Conservation (phyloP, 2,888 invertebrate genomes). For the Synergus laeviventris region DNA sequence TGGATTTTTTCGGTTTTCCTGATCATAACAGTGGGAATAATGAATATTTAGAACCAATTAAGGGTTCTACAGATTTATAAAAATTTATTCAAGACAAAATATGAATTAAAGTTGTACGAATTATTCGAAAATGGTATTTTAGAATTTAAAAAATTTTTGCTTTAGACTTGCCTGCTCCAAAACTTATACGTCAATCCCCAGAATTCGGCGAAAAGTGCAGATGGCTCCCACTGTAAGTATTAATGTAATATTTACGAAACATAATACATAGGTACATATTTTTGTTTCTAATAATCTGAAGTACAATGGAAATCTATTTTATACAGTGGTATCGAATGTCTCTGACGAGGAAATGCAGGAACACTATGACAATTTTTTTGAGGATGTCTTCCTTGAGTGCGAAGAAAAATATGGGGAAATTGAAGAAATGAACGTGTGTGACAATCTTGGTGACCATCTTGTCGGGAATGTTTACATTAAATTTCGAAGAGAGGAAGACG, state of each 20-base stretch:
- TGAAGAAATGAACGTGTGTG: constrained; percentile 99
- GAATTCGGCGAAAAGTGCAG: constrained; percentile 97
- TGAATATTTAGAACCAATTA: neutral
- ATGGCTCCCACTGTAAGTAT: constrained; percentile 93
- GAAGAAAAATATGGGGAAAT: constrained; percentile 99
- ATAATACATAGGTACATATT: neutral
- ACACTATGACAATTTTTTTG: constrained; percentile 99
- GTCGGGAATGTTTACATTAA: constrained; percentile 99
- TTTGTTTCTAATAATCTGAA: constrained; percentile 41
- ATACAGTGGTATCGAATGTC: constrained; percentile 90
- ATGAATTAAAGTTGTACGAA: too few relatives aligned
- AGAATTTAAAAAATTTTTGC: constrained; percentile 7
- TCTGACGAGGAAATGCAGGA: constrained; percentile 99
- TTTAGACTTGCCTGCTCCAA: constrained; percentile 93
- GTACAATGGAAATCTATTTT: constrained; percentile 44
- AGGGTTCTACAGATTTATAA: too few relatives aligned
- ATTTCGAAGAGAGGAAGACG: constrained; percentile 98
- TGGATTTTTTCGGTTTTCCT: neutral
- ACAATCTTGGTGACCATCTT: constrained; percentile 97
- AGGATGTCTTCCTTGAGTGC: constrained; percentile 98
- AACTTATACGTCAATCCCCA: constrained; percentile 99
- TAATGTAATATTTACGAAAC: neutral
- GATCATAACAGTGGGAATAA: neutral
- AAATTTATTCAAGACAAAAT: too few relatives aligned
- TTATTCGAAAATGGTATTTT: too few relatives aligned